A percentile compares a stretch with the other conserved stretches of the same genome.
phyloP scores from a whole-genome alignment of 2,797 vertebrate species.

The Melanotaenia parkinsoni region DNA sequence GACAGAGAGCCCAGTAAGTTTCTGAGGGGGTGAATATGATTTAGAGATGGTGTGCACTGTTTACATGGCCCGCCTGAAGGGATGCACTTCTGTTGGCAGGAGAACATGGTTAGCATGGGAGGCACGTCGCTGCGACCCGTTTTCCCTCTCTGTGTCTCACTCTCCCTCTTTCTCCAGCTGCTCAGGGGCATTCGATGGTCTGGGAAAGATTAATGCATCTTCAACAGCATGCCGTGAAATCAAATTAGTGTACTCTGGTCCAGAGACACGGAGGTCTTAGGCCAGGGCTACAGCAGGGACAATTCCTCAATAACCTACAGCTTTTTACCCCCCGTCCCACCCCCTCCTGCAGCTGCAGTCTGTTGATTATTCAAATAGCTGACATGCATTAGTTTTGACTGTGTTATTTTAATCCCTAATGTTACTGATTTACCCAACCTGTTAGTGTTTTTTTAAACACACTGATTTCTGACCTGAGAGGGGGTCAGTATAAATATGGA shows the following conservation, averaged over 20 bases:
- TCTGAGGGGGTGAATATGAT: slow-evolving; percentile 73
- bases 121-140: slow-evolving; percentile 70
- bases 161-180: slow-evolving; percentile 74
- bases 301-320: slow-evolving; percentile 64
- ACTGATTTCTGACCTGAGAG: slow-evolving; percentile 31
- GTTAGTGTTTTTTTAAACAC: slow-evolving; percentile 32
- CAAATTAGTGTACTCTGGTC: slow-evolving; percentile 86
- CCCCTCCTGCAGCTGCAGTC: slow-evolving; percentile 48
- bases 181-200: slow-evolving; percentile 80
- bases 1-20: slow-evolving; percentile 40
- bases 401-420: slow-evolving; percentile 21
- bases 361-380: slow-evolving; percentile 55
- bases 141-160: slow-evolving; percentile 67
- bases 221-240: slow-evolving; percentile 84
- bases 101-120: slow-evolving; percentile 79
- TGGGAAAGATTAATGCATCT: slow-evolving; percentile 86
- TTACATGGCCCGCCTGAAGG: slow-evolving; percentile 77
- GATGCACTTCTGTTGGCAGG: slow-evolving; percentile 68
- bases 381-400: slow-evolving; percentile 26
- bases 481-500: slow-evolving; percentile 48
- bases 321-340: slow-evolving; percentile 19
- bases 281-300: slow-evolving; percentile 63
- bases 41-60: slow-evolving; percentile 75
- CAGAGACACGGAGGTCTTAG: slow-evolving; percentile 70
- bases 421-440: slow-evolving; percentile 37